A percentile compares a stretch with the other conserved stretches of the same genome.
Conservation (phyloP, 2,113 vertebrate species). For the Perca flavescens region DNA sequence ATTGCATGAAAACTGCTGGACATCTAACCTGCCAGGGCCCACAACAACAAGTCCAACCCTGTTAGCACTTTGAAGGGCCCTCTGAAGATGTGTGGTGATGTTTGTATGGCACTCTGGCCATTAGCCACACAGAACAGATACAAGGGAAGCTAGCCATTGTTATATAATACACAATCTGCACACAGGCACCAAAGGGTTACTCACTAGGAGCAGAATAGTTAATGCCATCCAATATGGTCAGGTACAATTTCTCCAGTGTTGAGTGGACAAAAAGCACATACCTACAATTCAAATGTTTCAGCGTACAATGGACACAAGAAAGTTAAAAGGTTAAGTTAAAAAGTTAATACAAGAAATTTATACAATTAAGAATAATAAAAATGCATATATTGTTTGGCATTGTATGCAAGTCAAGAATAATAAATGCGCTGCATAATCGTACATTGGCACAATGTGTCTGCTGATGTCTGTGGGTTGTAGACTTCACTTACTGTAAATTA, state of each 20-base stretch:
- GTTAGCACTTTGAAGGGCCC: constrained; percentile 51
- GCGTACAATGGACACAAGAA: too few species aligned
- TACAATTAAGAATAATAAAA: too few species aligned
- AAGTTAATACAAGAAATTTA: too few species aligned
- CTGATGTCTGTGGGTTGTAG: not conserved
- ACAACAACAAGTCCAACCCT: constrained; percentile 66
- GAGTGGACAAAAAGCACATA: not conserved
- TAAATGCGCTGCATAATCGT: too few species aligned
- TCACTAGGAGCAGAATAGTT: not conserved
- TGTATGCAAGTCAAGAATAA: too few species aligned
- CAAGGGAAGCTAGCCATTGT: constrained; percentile 22
- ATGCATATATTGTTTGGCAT: too few species aligned
- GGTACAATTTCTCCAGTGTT: not conserved
- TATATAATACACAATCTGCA: constrained; percentile 27
- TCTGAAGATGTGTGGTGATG: constrained; percentile 33
- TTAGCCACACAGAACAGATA: constrained; percentile 17
- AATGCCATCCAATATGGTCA: constrained; percentile 7
- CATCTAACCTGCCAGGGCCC: constrained; percentile 56
- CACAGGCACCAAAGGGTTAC: constrained; percentile 10
- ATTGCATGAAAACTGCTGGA: constrained; percentile 60
- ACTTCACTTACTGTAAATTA: not conserved
- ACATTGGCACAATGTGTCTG: not conserved
- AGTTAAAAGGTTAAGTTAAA: too few species aligned
- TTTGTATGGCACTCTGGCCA: constrained; percentile 38
- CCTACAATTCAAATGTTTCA: not conserved